Evolutionary conservation across 2,888 invertebrate species (phyloP).

Genomic region (Sarcophaga variegata): DNA sequence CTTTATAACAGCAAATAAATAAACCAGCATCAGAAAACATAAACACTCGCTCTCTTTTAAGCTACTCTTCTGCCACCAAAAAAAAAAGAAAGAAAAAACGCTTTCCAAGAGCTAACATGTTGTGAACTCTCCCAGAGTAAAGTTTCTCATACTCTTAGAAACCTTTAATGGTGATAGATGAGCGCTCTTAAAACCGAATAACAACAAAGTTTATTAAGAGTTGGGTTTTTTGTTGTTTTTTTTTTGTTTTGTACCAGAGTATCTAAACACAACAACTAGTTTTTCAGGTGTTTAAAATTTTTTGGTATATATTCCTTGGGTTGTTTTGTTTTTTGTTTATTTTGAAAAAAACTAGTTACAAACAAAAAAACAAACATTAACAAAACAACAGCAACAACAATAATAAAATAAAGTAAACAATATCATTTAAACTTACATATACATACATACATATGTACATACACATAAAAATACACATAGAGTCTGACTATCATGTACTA

Average conservation of each 20-base stretch:
- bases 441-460: too few relatives aligned
- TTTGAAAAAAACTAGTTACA: slow-evolving; percentile 53
- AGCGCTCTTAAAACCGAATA: background rate
- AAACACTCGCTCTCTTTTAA: too few relatives aligned
- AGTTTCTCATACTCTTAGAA: too few relatives aligned
- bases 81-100: too few relatives aligned
- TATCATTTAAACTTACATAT: background rate
- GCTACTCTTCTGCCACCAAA: too few relatives aligned
- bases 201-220: background rate
- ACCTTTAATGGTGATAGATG: too few relatives aligned
- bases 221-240: background rate
- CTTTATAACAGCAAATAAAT: too few relatives aligned
- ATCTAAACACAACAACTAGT: slow-evolving; percentile 57
- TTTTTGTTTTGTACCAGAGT: background rate
- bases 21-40: too few relatives aligned
- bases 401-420: slow-evolving; percentile 21
- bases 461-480: too few relatives aligned
- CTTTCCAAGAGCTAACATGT: too few relatives aligned
- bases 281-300: slow-evolving; percentile 66
- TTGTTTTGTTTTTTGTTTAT: slow-evolving; percentile 1
- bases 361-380: slow-evolving; percentile 52
- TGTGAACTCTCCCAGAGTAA: too few relatives aligned
- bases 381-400: slow-evolving; percentile 25
- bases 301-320: slow-evolving; percentile 6
- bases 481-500: background rate